A percentile compares a stretch with the other conserved stretches of the same genome.
Evolutionary conservation across 2,113 vertebrate species (phyloP).

Genomic region (Scomber japonicus): DNA sequence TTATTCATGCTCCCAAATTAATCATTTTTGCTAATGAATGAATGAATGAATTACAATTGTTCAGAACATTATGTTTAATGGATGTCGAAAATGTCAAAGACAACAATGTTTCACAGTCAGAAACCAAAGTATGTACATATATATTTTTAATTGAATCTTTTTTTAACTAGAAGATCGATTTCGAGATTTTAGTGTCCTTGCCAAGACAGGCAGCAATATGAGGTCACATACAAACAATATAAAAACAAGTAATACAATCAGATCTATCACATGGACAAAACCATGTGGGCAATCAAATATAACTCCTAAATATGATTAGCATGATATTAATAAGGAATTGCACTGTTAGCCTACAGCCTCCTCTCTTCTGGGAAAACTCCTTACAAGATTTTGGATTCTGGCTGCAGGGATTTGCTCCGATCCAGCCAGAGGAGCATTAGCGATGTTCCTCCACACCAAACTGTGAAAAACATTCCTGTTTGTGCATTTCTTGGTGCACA

Average conservation of each 20-base stretch:
- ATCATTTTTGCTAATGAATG: slow-evolving; percentile 7
- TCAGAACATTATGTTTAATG: not conserved
- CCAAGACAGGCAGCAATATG: too few relatives aligned
- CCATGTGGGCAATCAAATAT: too few relatives aligned
- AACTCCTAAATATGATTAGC: too few relatives aligned
- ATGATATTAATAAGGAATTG: not conserved
- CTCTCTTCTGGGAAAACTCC: not conserved
- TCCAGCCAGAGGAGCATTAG: not conserved
- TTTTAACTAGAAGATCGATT: too few relatives aligned
- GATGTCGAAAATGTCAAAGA: too few relatives aligned
- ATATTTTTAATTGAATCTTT: too few relatives aligned
- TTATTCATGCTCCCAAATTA: not conserved
- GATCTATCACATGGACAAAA: not conserved
- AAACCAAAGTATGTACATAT: too few relatives aligned
- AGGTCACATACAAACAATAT: too few relatives aligned
- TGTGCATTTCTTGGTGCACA: too few relatives aligned
- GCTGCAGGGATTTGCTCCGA: not conserved
- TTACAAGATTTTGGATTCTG: not conserved
- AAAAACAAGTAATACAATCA: too few relatives aligned
- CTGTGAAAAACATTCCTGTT: not conserved
- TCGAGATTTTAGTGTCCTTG: too few relatives aligned
- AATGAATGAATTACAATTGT: not conserved
- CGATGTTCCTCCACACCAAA: not conserved
- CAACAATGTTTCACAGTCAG: too few relatives aligned
- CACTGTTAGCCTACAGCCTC: not conserved